A percentile compares a stretch with the other conserved stretches of the same genome.
These are phyloP conservation scores for Champsocephalus esox DNA, from an alignment of 2,797 vertebrate genomes.

Conservation along the genomic window DNA sequence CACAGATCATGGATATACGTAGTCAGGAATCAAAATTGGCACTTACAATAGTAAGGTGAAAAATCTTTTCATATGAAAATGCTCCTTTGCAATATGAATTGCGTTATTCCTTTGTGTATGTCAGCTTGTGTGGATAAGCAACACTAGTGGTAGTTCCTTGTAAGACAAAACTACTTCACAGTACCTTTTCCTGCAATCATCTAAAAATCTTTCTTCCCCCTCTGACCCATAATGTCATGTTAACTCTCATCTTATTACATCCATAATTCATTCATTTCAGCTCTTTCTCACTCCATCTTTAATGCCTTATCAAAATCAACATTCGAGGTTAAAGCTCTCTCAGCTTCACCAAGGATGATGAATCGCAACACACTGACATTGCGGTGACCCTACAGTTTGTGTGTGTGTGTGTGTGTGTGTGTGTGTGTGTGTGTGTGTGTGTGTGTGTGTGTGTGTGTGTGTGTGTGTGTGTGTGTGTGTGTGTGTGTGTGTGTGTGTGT, in stretches of 20 bases:
- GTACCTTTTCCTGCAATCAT: neutral
- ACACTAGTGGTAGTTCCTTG: neutral
- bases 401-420: conserved; percentile 1
- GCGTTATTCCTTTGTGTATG: neutral
- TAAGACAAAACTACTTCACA: neutral
- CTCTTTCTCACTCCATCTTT: conserved; percentile 7
- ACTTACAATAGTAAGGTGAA: neutral
- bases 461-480: neutral
- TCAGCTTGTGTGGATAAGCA: neutral
- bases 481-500: neutral
- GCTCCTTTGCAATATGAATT: too few relatives aligned
- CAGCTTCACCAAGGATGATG: conserved; percentile 22
- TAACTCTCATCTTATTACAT: neutral
- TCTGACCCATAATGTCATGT: neutral
- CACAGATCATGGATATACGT: neutral
- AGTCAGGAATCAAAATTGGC: neutral
- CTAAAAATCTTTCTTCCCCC: neutral
- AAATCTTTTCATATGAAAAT: neutral
- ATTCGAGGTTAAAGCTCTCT: conserved; percentile 20
- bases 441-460: neutral
- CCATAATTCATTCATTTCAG: conserved; percentile 34
- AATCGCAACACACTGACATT: conserved; percentile 28
- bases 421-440: neutral
- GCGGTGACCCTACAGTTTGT: conserved; percentile 21
- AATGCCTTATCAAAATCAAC: conserved; percentile 3